Conservation (phyloP, 2,797 vertebrate genomes). For the Moxostoma hubbsi region DNA sequence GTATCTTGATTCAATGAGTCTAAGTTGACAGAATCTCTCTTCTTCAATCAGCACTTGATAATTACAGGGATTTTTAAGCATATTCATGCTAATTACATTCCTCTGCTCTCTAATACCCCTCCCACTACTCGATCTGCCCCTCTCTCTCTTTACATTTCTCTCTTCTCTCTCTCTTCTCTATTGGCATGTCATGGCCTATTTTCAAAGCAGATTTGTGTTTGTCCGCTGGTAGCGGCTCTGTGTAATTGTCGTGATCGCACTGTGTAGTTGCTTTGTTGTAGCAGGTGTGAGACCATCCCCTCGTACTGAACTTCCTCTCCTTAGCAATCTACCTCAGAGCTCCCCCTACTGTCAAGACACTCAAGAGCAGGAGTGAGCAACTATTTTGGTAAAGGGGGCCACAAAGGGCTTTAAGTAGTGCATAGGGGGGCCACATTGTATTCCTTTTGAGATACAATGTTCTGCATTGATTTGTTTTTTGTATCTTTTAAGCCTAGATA, state of each 20-base stretch:
- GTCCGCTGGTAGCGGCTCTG: neutral
- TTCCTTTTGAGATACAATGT: no score
- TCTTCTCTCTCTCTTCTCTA: neutral
- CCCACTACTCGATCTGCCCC: conserved; percentile 10
- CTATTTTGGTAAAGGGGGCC: no score
- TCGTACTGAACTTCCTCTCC: neutral
- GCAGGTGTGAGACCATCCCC: conserved; percentile 38
- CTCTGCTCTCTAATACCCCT: conserved; percentile 58
- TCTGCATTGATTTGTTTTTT: no score
- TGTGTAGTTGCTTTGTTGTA: conserved; percentile 10
- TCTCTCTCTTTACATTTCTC: conserved; percentile 1
- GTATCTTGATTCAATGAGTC: no score
- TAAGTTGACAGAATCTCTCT: no score
- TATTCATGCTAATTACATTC: conserved; percentile 71
- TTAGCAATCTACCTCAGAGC: neutral
- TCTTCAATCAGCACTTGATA: conserved; percentile 56
- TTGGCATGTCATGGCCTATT: conserved; percentile 18
- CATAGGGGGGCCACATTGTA: no score
- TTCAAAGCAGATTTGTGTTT: neutral
- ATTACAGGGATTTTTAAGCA: conserved; percentile 71
- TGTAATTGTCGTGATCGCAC: neutral
- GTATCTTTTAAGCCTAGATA: no score
- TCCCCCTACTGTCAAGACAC: neutral
- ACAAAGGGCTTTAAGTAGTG: no score
- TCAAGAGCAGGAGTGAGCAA: neutral